Evolutionary conservation across 2,888 invertebrate species (phyloP).

Genomic region (Labia minor): DNA sequence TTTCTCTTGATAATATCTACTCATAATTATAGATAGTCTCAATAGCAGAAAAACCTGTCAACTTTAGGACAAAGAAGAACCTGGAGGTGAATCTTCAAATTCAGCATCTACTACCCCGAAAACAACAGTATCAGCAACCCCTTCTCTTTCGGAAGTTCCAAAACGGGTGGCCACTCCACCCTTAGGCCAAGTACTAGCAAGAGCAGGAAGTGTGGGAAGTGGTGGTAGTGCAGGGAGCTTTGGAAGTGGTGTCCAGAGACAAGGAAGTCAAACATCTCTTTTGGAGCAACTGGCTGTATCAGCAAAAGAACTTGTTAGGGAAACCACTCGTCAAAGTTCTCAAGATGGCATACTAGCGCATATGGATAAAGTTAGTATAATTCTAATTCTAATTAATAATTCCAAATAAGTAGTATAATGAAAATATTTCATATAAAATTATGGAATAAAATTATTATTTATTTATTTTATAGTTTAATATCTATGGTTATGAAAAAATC

Average conservation of each 20-base stretch:
- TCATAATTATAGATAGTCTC: background rate
- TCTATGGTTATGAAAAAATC: too few species aligned
- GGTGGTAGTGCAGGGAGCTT: conserved; percentile 27
- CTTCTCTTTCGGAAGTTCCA: conserved; percentile 22
- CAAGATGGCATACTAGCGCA: conserved; percentile 80
- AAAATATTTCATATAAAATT: too few species aligned
- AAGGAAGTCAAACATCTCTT: conserved; percentile 72
- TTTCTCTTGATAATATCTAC: background rate
- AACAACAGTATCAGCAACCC: conserved; percentile 52
- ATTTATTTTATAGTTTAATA: too few species aligned
- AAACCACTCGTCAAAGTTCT: conserved; percentile 78
- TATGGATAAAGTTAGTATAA: conserved; percentile 65
- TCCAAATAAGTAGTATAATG: too few species aligned
- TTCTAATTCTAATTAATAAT: too few species aligned
- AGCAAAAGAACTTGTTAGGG: conserved; percentile 78
- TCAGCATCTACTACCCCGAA: conserved; percentile 59
- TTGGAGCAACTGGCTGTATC: conserved; percentile 80
- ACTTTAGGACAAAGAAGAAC: conserved; percentile 42
- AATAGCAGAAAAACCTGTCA: background rate
- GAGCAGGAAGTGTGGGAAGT: conserved; percentile 54
- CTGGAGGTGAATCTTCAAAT: conserved; percentile 65
- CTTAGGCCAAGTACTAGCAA: conserved; percentile 48
- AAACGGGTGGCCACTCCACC: conserved; percentile 27
- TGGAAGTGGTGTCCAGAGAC: conserved; percentile 44
- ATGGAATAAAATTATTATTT: too few species aligned